These are phyloP conservation scores for Cephalotes varians DNA, from an alignment of 2,888 invertebrate species.

Conservation along the genomic window DNA sequence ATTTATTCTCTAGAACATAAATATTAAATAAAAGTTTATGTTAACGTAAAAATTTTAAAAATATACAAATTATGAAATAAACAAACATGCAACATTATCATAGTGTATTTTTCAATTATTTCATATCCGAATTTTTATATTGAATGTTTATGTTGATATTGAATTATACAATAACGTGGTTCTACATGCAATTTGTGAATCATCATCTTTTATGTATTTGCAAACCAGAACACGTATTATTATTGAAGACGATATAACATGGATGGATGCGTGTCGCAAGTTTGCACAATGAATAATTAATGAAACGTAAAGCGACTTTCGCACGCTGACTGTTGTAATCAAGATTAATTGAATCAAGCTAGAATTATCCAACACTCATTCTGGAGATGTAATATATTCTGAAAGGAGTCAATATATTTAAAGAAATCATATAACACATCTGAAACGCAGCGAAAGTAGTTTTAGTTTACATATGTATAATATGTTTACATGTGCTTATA, in stretches of 20 bases:
- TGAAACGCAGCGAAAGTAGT: neutral
- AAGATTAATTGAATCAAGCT: conserved; percentile 40
- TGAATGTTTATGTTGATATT: conserved; percentile 61
- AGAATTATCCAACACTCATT: neutral
- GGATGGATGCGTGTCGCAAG: conserved; percentile 9
- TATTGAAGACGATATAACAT: conserved; percentile 28
- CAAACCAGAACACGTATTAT: conserved; percentile 40
- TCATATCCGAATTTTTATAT: conserved; percentile 36
- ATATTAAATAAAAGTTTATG: neutral
- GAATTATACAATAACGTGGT: conserved; percentile 35
- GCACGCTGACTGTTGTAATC: conserved; percentile 34
- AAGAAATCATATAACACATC: neutral
- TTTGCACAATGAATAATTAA: conserved; percentile 57
- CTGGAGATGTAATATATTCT: neutral
- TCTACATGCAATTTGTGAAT: conserved; percentile 55
- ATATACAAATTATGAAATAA: neutral
- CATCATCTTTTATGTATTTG: conserved; percentile 41
- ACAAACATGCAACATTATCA: neutral
- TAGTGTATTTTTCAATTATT: neutral
- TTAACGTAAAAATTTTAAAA: neutral
- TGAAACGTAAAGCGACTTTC: neutral
- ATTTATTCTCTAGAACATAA: neutral
- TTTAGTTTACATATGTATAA: neutral
- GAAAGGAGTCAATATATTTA: neutral
- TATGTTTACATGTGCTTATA: no score